Evolutionary conservation across 2,113 vertebrate genomes (phyloP).

Genomic region (Protobothrops mucrosquamatus): DNA sequence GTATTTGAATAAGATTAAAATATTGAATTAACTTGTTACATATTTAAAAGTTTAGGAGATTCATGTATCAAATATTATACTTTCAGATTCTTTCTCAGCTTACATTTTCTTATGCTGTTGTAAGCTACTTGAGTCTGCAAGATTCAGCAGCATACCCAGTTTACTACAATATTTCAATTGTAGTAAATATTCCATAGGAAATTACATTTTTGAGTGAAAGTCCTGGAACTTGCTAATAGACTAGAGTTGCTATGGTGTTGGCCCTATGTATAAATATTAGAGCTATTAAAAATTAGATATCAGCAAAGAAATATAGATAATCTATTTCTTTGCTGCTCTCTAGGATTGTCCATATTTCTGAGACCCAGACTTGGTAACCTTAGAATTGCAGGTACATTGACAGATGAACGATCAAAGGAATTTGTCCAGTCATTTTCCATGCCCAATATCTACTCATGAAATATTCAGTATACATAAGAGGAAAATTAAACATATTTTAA

Average conservation of each 20-base stretch:
- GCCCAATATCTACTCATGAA: background rate
- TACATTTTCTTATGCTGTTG: background rate
- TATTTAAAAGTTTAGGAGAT: background rate
- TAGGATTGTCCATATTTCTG: background rate
- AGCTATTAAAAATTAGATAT: background rate
- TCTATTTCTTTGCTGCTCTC: background rate
- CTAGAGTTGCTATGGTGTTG: background rate
- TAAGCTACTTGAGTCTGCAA: too few relatives aligned
- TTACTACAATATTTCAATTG: too few relatives aligned
- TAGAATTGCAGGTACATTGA: background rate
- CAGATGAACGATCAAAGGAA: background rate
- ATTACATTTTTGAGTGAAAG: too few relatives aligned
- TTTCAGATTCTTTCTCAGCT: background rate
- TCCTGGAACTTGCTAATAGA: background rate
- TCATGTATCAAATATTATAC: background rate
- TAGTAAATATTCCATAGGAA: too few relatives aligned
- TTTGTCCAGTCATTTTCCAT: background rate
- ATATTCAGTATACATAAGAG: too few relatives aligned
- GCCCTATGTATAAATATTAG: too few relatives aligned
- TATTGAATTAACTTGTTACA: constrained; percentile 19
- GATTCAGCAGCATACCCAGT: too few relatives aligned
- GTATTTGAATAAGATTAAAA: background rate
- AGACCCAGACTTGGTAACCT: background rate
- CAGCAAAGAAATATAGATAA: background rate
- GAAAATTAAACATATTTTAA: background rate